phyloP scores from a whole-genome alignment of 2,113 vertebrate species.

The Strigops habroptila region DNA sequence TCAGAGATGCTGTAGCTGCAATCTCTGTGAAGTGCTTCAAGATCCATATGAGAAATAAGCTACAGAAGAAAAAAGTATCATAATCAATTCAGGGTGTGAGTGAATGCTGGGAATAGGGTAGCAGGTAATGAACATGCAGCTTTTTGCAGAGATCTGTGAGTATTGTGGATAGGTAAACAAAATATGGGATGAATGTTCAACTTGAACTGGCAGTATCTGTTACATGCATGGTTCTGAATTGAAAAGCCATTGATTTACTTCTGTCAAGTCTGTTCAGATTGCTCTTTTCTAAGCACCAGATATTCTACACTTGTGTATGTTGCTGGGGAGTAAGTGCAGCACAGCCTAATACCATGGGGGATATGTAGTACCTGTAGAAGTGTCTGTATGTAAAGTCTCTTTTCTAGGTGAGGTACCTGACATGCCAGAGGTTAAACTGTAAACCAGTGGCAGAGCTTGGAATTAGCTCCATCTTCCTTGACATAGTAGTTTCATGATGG shows the following conservation, averaged over 20 bases:
- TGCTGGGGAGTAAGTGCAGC: background rate
- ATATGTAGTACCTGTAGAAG: background rate
- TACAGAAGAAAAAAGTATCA: background rate
- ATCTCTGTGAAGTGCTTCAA: background rate
- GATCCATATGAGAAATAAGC: background rate
- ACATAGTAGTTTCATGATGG: background rate
- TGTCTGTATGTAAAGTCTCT: background rate
- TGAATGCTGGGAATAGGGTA: background rate
- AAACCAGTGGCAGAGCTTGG: background rate
- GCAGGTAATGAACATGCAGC: background rate
- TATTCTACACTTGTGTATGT: background rate
- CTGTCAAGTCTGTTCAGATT: background rate
- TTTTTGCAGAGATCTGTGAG: background rate
- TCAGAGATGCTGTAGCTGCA: background rate
- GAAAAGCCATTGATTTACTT: background rate
- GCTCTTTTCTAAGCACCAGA: background rate
- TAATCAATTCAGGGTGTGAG: background rate
- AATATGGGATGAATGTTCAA: background rate
- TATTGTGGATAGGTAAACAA: background rate
- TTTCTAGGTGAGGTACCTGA: background rate
- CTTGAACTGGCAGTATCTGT: background rate
- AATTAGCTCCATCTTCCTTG: background rate
- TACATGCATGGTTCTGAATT: background rate
- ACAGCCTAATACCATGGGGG: background rate
- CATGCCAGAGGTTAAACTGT: background rate